phyloP scores from a whole-genome alignment of 2,113 vertebrate genomes.

The Solea senegalensis region DNA sequence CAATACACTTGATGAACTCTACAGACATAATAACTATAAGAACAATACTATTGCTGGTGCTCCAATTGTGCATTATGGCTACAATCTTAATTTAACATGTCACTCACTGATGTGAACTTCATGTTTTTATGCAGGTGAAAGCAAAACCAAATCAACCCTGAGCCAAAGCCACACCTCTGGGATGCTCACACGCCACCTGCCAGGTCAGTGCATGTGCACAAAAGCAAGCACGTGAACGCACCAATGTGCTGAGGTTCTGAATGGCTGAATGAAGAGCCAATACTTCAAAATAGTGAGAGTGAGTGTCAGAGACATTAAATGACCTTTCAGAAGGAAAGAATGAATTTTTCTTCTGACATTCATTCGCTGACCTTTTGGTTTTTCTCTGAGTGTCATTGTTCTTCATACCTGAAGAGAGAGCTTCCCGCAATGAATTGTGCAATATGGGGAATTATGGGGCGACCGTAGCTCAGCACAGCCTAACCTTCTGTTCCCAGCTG shows the following conservation, averaged over 20 bases:
- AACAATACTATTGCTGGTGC: not conserved
- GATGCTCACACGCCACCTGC: constrained; percentile 55
- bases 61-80: not conserved
- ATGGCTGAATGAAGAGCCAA: not conserved
- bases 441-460: too few species aligned
- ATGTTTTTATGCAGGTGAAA: constrained; percentile 55
- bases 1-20: not conserved
- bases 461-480: constrained; percentile 45
- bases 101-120: not conserved
- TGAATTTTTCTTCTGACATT: constrained; percentile 15
- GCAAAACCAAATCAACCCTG: not conserved
- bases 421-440: too few species aligned
- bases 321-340: constrained; percentile 35
- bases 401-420: constrained; percentile 1
- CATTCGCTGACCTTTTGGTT: constrained; percentile 35
- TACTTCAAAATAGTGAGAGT: not conserved
- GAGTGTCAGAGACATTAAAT: constrained; percentile 6
- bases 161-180: constrained; percentile 31
- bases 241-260: not conserved
- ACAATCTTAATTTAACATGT: not conserved
- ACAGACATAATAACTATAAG: not conserved
- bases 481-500: constrained; percentile 73
- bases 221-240: not conserved
- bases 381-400: not conserved
- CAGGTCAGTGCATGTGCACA: constrained; percentile 50